These are phyloP conservation scores for Drosophila setosimentum DNA, from an alignment of 2,888 invertebrate species.

Conservation along the genomic window DNA sequence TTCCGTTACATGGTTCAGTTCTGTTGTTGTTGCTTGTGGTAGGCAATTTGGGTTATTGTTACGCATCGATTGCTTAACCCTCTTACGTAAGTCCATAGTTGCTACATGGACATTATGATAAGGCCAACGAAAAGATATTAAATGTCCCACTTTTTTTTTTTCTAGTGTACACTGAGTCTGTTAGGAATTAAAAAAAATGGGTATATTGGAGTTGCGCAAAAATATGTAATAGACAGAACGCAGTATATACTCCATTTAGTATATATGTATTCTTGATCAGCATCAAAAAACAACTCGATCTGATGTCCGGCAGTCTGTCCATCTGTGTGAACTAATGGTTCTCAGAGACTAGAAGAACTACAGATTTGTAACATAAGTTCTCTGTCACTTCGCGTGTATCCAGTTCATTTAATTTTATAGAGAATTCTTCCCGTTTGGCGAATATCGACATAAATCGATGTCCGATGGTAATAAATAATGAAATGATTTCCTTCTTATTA, in stretches of 20 bases:
- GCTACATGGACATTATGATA: slow-evolving; percentile 42
- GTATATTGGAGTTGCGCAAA: background rate
- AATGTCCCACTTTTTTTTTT: slow-evolving; percentile 4
- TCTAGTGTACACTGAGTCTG: background rate
- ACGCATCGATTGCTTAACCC: slow-evolving; percentile 64
- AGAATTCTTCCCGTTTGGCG: too few species aligned
- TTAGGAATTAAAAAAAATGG: background rate
- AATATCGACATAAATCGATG: background rate
- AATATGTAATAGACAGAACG: background rate
- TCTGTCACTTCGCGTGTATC: too few species aligned
- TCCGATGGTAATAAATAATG: background rate
- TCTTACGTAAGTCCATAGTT: slow-evolving; percentile 42
- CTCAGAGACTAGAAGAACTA: background rate
- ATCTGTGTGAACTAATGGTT: background rate
- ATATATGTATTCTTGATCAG: background rate
- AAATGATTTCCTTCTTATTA: background rate
- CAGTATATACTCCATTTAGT: background rate
- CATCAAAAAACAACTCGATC: background rate
- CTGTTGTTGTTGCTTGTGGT: slow-evolving; percentile 26
- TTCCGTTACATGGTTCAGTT: slow-evolving; percentile 43
- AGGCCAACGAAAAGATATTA: slow-evolving; percentile 12
- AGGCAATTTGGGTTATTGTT: slow-evolving; percentile 64
- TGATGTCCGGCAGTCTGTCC: background rate
- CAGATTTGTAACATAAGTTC: background rate
- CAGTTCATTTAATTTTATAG: too few species aligned